These are phyloP conservation scores for Galerucella calmariensis DNA, from an alignment of 2,888 invertebrate species.

Conservation along the genomic window DNA sequence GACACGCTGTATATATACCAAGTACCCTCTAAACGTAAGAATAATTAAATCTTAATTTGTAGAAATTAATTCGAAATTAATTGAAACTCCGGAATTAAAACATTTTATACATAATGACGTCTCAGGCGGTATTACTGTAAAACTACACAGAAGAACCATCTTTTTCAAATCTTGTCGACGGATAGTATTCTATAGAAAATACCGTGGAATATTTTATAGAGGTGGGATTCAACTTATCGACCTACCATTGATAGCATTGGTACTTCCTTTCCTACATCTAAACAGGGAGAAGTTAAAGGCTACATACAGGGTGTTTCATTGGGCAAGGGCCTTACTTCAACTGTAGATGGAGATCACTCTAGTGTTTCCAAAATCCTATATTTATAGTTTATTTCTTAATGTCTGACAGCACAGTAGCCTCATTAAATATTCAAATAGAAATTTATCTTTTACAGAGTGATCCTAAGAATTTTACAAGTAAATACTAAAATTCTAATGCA, in stretches of 20 bases:
- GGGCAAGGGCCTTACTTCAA: too few species aligned
- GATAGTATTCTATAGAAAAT: slow-evolving; percentile 4
- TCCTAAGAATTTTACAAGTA: too few species aligned
- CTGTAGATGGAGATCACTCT: too few species aligned
- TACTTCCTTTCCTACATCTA: too few species aligned
- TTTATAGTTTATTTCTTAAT: too few species aligned
- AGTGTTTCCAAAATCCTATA: too few species aligned
- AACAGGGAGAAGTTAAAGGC: too few species aligned
- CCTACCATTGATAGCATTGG: not conserved
- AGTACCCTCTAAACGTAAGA: not conserved
- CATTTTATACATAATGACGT: slow-evolving; percentile 5
- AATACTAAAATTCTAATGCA: too few species aligned
- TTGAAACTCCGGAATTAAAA: not conserved
- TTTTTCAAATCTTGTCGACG: not conserved
- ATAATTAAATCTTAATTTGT: not conserved
- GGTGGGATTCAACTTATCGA: not conserved
- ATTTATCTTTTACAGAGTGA: too few species aligned
- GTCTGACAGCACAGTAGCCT: too few species aligned
- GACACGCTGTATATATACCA: not conserved
- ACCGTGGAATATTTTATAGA: not conserved
- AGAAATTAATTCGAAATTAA: slow-evolving; percentile 7
- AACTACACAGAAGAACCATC: slow-evolving; percentile 7
- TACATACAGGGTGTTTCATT: too few species aligned
- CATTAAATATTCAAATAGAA: too few species aligned
- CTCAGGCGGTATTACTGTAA: slow-evolving; percentile 3